Percentiles rank a stretch among this genome's conserved stretches.
Evolutionary conservation across 1,140 invertebrate genomes (phyloP).

Genomic region (Gyrodactylus bullatarudis): DNA sequence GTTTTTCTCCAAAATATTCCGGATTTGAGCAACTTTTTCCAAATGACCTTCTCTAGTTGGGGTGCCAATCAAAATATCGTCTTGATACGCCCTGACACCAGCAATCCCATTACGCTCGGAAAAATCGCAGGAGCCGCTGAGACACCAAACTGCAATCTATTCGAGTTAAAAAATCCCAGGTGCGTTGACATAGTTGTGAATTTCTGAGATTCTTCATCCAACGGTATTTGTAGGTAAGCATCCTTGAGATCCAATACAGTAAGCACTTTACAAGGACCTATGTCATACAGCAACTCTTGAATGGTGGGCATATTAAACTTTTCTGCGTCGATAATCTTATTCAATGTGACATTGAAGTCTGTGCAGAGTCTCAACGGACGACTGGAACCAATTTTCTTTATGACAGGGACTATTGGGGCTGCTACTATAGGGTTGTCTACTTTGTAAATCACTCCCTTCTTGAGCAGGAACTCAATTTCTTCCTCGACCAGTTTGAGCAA

Average conservation of each 20-base stretch:
- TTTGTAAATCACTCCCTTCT: background rate
- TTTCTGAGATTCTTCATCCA: background rate
- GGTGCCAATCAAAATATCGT: background rate
- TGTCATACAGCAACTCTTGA: too few relatives aligned
- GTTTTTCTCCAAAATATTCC: background rate
- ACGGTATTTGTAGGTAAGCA: background rate
- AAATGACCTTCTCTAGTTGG: background rate
- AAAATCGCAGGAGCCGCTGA: background rate
- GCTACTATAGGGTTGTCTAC: background rate
- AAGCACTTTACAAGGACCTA: background rate
- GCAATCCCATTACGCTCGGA: background rate
- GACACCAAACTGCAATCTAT: background rate
- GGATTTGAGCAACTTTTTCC: background rate
- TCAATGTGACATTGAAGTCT: background rate
- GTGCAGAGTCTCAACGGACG: background rate
- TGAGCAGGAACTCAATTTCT: background rate
- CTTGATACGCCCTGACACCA: background rate
- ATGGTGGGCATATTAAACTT: background rate
- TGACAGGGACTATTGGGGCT: background rate
- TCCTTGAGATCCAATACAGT: background rate
- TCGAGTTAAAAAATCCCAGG: background rate
- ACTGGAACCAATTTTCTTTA: background rate
- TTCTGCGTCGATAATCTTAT: background rate
- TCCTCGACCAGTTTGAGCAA: background rate
- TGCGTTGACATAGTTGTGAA: background rate